phyloP scores from a whole-genome alignment of 2,113 vertebrate genomes.

The Delphinus delphis region DNA sequence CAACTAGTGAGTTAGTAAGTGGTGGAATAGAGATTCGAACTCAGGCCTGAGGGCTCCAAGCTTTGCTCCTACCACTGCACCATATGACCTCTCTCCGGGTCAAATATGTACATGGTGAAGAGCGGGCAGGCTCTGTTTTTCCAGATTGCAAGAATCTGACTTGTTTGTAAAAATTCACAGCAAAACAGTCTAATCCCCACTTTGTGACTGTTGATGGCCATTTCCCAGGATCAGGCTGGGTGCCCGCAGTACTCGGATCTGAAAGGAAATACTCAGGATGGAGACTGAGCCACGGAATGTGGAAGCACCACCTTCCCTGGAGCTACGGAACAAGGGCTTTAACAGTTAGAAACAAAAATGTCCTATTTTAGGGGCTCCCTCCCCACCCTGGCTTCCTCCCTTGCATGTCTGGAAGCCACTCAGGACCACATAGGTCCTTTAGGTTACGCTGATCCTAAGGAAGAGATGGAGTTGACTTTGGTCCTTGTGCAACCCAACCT shows the following conservation, averaged over 20 bases:
- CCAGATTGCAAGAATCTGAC: background rate
- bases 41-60: background rate
- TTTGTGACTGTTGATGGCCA: background rate
- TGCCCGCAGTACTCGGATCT: background rate
- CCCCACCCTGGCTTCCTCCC: background rate
- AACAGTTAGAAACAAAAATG: background rate
- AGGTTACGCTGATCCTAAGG: background rate
- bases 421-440: rapidly evolving
- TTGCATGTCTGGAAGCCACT: background rate
- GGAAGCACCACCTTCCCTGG: background rate
- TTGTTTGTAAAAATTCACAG: background rate
- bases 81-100: background rate
- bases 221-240: background rate
- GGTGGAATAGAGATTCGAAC: background rate
- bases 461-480: background rate
- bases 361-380: background rate
- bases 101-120: background rate
- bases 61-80: background rate
- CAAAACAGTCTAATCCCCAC: background rate
- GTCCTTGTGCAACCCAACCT: background rate
- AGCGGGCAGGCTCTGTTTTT: background rate
- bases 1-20: background rate
- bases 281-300: background rate
- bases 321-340: background rate
- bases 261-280: background rate